Evolutionary conservation across 2,888 invertebrate genomes (phyloP).

Genomic region (Archips xylosteana): DNA sequence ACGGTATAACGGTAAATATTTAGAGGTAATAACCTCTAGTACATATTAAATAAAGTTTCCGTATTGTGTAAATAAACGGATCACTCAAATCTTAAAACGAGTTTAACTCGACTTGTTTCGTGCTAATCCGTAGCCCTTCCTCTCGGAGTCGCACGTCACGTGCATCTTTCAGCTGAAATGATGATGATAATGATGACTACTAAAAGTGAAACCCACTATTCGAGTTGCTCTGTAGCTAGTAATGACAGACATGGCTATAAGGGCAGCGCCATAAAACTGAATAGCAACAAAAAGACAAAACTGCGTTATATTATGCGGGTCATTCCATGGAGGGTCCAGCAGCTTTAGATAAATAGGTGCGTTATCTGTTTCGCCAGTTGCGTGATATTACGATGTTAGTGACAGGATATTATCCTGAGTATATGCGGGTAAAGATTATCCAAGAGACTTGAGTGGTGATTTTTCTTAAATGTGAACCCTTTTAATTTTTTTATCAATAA

Average conservation of each 20-base stretch:
- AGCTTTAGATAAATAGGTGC: conserved; percentile 30
- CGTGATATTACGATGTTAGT: conserved; percentile 26
- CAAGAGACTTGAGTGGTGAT: not conserved
- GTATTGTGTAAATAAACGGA: too few species aligned
- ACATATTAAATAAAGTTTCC: too few species aligned
- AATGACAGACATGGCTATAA: conserved; percentile 22
- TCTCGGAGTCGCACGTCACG: too few species aligned
- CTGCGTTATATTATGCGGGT: conserved; percentile 37
- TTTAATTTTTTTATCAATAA: too few species aligned
- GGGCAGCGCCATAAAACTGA: conserved; percentile 34
- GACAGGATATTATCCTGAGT: not conserved
- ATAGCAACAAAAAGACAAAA: conserved; percentile 41
- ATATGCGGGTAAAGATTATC: not conserved
- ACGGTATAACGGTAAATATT: too few species aligned
- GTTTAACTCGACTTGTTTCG: too few species aligned
- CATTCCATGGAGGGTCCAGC: conserved; percentile 35
- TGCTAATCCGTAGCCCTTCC: too few species aligned
- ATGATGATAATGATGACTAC: too few species aligned
- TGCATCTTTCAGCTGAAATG: too few species aligned
- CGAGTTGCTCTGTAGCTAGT: not conserved
- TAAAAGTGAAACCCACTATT: too few species aligned
- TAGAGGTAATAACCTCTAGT: too few species aligned
- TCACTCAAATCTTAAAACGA: too few species aligned
- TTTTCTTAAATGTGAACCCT: not conserved
- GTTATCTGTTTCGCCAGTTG: conserved; percentile 39